Evolutionary conservation across 2,113 vertebrate genomes (phyloP), one percentile per base, ranked within the genome.

Genomic region (Pteruthius melanotis): DNA sequence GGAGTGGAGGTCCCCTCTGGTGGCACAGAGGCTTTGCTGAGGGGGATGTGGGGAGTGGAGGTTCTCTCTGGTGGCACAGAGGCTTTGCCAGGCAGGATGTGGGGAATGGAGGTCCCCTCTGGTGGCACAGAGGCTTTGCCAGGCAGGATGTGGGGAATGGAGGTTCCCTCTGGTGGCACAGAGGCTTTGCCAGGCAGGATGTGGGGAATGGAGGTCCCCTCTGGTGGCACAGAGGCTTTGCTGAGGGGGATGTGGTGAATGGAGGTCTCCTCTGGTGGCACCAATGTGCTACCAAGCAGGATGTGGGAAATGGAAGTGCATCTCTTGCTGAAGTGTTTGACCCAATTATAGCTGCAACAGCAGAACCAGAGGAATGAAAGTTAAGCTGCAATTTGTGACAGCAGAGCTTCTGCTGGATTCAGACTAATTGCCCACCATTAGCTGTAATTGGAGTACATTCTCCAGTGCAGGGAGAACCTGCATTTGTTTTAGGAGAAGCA

Each of bases 21-120:
- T 2, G 0, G 79, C 50, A 6, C 1, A 0, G 39, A 37, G 33
- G 42, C 40, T 85, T 40, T 35, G 40, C 9, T 0, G 0, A 40
- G 42, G 0, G 4, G 50, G 42, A 56, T 9, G 15, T 3, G 4
- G 49, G 27, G 30, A 82, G 6, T 44, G 37, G 21, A 61, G 1
- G 21, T 30, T 28, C 28, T 2, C 7, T 42, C 45, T 8, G 57
- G 37, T 1, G 0, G 78, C 49, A 8, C 1, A 0, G 47, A 37
- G 35, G 45, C 45, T 84, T 40, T 35, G 35, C 6, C 0, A 0
- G 37, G n/a, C 0, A 2, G 50, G 23, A 52, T 7, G 13, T 3
- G 3, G 40, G 30, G 30, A 79, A n/a, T n/a, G n/a, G n/a, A n/a
- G n/a, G n/a, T n/a, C n/a, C n/a, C n/a, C n/a, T n/a, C n/a, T n/a